Evolutionary conservation across 2,888 invertebrate species (phyloP).

Genomic region (Leistus spinibarbis): DNA sequence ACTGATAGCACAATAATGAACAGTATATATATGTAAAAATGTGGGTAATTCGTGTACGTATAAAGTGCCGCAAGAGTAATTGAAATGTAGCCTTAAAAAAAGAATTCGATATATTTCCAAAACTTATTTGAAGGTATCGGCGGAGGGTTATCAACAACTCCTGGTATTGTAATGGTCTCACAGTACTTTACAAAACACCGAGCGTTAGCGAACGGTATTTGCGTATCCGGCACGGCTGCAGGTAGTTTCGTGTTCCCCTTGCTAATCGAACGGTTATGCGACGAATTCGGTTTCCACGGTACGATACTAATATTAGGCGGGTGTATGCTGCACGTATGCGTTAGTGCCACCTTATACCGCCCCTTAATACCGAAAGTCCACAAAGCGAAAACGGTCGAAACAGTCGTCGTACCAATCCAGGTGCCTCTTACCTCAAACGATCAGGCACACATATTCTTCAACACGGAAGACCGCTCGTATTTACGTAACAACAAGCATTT

Average conservation of each 20-base stretch:
- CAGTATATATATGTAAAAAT: not conserved
- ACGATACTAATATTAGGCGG: conserved; percentile 71
- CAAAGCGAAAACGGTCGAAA: conserved; percentile 42
- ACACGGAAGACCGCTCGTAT: conserved; percentile 27
- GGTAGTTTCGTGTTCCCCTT: conserved; percentile 81
- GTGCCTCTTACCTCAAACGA: conserved; percentile 23
- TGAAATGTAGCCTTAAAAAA: not conserved
- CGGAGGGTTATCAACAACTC: conserved; percentile 78
- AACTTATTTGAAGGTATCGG: conserved; percentile 66
- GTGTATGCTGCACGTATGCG: conserved; percentile 77
- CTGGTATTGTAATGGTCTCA: conserved; percentile 80
- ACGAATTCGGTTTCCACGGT: conserved; percentile 74
- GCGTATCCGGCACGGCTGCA: conserved; percentile 80
- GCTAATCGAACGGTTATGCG: conserved; percentile 72
- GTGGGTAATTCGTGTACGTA: not conserved
- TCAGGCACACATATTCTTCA: conserved; percentile 26
- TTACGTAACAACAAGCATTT: conserved; percentile 32
- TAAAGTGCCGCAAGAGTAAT: not conserved
- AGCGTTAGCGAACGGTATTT: conserved; percentile 79
- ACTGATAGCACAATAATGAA: too few relatives aligned
- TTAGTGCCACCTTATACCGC: conserved; percentile 71
- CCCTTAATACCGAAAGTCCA: conserved; percentile 55
- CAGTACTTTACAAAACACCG: conserved; percentile 81
- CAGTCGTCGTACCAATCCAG: conserved; percentile 43
- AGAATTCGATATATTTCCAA: not conserved